Conservation (phyloP, 2,797 vertebrate species). For the Vespertilio murinus region DNA sequence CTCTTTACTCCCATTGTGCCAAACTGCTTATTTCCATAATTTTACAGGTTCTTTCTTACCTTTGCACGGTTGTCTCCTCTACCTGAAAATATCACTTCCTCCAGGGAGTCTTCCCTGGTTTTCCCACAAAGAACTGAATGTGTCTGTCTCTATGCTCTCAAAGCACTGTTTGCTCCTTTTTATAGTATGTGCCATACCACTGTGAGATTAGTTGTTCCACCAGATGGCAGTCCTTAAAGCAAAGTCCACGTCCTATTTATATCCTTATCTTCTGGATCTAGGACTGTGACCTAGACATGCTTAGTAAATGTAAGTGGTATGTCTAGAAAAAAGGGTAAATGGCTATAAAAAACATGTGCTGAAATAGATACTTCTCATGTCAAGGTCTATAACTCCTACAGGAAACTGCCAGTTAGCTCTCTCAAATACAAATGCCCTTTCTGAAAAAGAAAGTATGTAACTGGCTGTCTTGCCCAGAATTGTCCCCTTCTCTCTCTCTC, state of each 20-base stretch:
- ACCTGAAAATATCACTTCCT: not conserved
- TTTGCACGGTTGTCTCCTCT: not conserved
- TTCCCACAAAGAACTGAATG: not conserved
- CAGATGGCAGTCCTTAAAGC: not conserved
- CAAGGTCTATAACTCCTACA: not conserved
- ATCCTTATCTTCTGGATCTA: not conserved
- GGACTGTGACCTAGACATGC: not conserved
- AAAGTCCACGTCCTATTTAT: not conserved
- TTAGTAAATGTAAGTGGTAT: not conserved
- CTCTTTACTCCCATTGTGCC: not conserved
- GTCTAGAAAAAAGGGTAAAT: not conserved
- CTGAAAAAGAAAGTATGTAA: constrained; percentile 22
- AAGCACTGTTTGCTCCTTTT: not conserved
- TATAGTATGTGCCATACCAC: not conserved
- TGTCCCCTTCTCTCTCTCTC: not conserved
- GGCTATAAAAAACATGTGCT: not conserved
- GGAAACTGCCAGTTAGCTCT: not conserved
- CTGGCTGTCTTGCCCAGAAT: constrained; percentile 27
- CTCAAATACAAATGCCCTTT: constrained; percentile 2
- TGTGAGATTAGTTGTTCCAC: not conserved
- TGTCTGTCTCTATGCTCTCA: not conserved
- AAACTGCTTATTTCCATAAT: not conserved
- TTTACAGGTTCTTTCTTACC: not conserved
- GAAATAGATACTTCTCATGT: not conserved
- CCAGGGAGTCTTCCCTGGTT: constrained; percentile 4